Base-by-base conservation (phyloP, 2,888 invertebrate genomes). In the Theretra japonica region DNA sequence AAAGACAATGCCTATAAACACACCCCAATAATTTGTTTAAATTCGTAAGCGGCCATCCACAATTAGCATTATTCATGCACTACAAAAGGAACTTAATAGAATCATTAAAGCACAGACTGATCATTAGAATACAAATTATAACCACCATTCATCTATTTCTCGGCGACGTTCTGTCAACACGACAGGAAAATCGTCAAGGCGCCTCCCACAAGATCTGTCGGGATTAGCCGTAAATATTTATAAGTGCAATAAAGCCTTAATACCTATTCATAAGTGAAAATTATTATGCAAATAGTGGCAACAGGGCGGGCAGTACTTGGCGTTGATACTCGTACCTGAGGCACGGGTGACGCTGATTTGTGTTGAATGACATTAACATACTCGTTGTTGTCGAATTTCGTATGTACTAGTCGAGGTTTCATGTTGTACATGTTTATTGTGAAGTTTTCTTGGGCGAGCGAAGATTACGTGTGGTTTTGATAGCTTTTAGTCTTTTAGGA, bases 181-280 rank as follows among this genome's bases (percentile, higher is more conserved):
- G 91, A 91, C 90, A 88, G 85, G 88, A 88, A 89, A 88, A 90
- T 89, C 88, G 86, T 86, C 77, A 81, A 83, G 81, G 78, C 84
- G 77, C 88, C 91, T 80, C 92, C 92, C 87, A 90, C 85, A 75
- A 79, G 73, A 86, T 87, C 83, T 62, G 70, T 80, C 77, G 77
- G 76, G 83, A 87, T 88, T 86, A 88, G 83, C 86, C 76, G 88
- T 94, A 90, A 93, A 94, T 93, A 94, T 94, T 93, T 93, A 94
- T 93, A 93, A 92, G 88, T 85, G 92, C 87, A 90, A 91, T 92
- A 93, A 91, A 85, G 86, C 89, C 88, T 88, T 91, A 92, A 93
- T 93, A 91, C 89, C 90, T 94, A 94, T 93, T 94, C 93, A 93
- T 94, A 93, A 94, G 93, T 93, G 94, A 94, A 94, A 92, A 94